These are phyloP conservation scores for Esperia sulphurella DNA, from an alignment of 2,888 invertebrate genomes.

Conservation along the genomic window DNA sequence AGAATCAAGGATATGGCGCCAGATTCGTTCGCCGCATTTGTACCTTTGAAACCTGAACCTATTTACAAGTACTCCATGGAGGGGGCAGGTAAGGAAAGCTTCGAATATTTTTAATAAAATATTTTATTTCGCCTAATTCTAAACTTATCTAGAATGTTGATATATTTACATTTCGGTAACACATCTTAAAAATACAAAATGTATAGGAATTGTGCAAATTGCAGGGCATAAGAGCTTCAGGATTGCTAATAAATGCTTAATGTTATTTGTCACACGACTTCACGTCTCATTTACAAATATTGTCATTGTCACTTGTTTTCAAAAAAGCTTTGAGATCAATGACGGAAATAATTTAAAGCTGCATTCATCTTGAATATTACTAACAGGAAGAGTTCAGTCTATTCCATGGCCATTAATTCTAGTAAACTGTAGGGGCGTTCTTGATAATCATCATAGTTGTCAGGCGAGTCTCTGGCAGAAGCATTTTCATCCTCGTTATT, in stretches of 20 bases:
- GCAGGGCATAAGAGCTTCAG: slow-evolving; percentile 2
- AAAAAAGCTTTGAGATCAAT: slow-evolving; percentile 29
- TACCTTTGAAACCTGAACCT: slow-evolving; percentile 92
- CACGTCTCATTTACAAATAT: background rate
- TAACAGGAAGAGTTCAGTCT: slow-evolving; percentile 43
- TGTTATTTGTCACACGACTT: slow-evolving; percentile 31
- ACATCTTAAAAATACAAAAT: slow-evolving; percentile 15
- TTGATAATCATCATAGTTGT: slow-evolving; percentile 35
- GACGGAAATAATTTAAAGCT: slow-evolving; percentile 30
- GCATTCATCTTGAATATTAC: slow-evolving; percentile 28
- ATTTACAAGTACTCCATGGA: slow-evolving; percentile 95
- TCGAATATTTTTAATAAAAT: slow-evolving; percentile 30
- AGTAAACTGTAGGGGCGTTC: slow-evolving; percentile 54
- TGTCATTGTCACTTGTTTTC: slow-evolving; percentile 15
- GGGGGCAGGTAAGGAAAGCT: slow-evolving; percentile 86
- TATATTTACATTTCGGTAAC: slow-evolving; percentile 67
- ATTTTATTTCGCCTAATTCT: slow-evolving; percentile 51
- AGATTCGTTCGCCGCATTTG: slow-evolving; percentile 88
- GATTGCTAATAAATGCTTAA: slow-evolving; percentile 43
- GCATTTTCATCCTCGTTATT: slow-evolving; percentile 28
- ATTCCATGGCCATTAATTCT: slow-evolving; percentile 70
- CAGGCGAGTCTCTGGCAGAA: slow-evolving; percentile 19
- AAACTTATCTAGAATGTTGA: slow-evolving; percentile 50
- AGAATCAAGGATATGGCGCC: slow-evolving; percentile 96
- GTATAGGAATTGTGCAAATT: slow-evolving; percentile 10